Percentiles rank a stretch among this genome's conserved stretches.
These are phyloP conservation scores for Gadus chalcogrammus DNA, from an alignment of 2,113 vertebrate genomes.

Conservation along the genomic window DNA sequence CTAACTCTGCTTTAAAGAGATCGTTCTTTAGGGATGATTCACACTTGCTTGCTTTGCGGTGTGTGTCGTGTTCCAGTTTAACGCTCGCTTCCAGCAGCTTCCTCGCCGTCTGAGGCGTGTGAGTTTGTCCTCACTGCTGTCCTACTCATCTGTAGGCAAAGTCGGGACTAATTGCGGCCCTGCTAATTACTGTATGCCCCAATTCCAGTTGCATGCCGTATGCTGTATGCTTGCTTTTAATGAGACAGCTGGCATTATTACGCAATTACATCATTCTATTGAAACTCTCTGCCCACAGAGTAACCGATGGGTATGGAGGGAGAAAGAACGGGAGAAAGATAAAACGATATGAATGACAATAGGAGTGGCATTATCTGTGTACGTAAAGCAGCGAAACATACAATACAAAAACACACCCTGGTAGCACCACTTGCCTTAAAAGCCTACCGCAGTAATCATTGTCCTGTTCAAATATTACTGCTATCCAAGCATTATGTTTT, in stretches of 20 bases:
- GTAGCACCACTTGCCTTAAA: no score
- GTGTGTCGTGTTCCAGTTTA: not conserved
- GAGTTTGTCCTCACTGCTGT: not conserved
- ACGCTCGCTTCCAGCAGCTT: not conserved
- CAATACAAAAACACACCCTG: no score
- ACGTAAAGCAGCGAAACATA: not conserved
- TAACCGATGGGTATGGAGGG: constrained; percentile 2
- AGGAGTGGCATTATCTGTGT: not conserved
- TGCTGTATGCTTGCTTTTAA: constrained; percentile 79
- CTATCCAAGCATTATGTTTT: no score
- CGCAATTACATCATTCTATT: constrained; percentile 90
- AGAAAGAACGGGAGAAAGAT: not conserved
- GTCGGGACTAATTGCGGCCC: constrained; percentile 80
- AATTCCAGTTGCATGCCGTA: constrained; percentile 76
- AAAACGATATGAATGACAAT: not conserved
- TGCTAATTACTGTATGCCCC: constrained; percentile 85
- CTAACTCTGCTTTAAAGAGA: no score
- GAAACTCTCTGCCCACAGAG: constrained; percentile 75
- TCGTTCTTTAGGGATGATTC: no score
- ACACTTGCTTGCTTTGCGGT: not conserved
- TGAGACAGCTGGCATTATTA: constrained; percentile 94
- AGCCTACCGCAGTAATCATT: no score
- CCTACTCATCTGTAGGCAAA: not conserved
- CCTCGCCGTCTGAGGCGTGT: not conserved
- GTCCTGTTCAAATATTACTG: no score